Conservation (phyloP, 1,140 invertebrate genomes). For the Drosophila nigrodunni region DNA sequence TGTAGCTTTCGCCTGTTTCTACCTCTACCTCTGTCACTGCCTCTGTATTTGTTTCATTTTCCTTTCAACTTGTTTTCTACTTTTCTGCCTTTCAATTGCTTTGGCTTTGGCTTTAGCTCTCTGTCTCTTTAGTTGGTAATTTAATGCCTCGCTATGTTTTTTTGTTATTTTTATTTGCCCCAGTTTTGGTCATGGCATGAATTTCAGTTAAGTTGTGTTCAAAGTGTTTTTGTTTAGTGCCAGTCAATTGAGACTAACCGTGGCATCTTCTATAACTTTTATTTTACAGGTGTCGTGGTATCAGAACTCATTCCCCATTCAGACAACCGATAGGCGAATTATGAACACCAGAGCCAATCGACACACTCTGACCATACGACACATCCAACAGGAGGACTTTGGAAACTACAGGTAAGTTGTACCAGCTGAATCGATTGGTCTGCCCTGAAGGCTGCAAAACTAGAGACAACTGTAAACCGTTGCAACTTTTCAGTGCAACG, state of each 20-base stretch:
- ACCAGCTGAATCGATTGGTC: neutral
- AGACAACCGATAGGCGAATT: constrained; percentile 87
- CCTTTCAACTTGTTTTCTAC: constrained; percentile 11
- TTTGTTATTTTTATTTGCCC: constrained; percentile 10
- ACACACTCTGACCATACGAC: constrained; percentile 87
- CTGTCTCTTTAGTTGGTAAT: constrained; percentile 44
- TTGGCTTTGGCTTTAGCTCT: constrained; percentile 46
- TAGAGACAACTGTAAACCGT: constrained; percentile 50
- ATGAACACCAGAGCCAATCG: constrained; percentile 88
- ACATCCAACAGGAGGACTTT: constrained; percentile 88
- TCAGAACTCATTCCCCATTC: constrained; percentile 88
- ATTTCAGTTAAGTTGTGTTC: neutral
- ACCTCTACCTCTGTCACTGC: neutral
- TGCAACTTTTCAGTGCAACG: constrained; percentile 42
- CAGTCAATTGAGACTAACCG: constrained; percentile 10
- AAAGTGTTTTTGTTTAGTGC: neutral
- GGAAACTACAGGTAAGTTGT: constrained; percentile 88
- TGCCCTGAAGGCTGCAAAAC: neutral
- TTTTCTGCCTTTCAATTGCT: constrained; percentile 44
- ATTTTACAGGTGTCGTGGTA: constrained; percentile 87
- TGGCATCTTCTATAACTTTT: neutral
- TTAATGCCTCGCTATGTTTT: constrained; percentile 49
- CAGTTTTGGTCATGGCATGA: neutral
- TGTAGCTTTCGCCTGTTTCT: constrained; percentile 27
- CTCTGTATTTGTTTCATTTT: constrained; percentile 23